Percentiles rank a stretch among this genome's conserved stretches.
phyloP scores from a whole-genome alignment of 2,113 vertebrate genomes.

The Ammodytes dubius region DNA sequence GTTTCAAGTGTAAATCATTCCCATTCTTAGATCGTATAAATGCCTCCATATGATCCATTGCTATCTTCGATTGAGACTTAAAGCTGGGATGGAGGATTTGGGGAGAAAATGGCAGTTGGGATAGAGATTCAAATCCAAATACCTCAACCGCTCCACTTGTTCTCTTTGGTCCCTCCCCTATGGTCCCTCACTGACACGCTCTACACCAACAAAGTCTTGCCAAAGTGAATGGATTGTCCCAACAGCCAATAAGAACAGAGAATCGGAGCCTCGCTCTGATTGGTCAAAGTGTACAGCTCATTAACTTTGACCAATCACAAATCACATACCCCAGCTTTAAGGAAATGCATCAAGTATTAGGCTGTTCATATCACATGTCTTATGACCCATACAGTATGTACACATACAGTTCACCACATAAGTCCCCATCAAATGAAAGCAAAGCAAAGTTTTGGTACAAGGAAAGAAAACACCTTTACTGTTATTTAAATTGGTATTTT shows the following conservation, averaged over 20 bases:
- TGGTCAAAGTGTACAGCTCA: no score
- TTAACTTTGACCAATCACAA: no score
- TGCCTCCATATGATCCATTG: neutral
- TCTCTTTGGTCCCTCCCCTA: no score
- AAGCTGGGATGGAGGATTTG: no score
- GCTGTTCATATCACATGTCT: neutral
- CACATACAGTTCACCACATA: neutral
- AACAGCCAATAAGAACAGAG: no score
- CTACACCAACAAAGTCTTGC: no score
- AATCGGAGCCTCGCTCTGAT: no score
- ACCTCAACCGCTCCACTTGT: no score
- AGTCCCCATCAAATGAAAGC: neutral
- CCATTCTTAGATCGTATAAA: neutral
- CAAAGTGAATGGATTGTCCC: no score
- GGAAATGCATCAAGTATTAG: neutral
- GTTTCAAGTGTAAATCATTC: slow-evolving; percentile 3
- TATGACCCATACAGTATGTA: neutral
- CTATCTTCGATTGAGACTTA: neutral
- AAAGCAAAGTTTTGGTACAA: neutral
- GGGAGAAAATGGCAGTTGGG: no score
- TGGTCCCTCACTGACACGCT: no score
- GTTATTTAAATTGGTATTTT: neutral
- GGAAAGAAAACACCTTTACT: neutral
- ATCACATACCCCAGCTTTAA: neutral
- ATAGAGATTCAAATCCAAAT: no score